Evolutionary conservation across 2,888 invertebrate genomes (phyloP).

Genomic region (Cephus sareptanus): DNA sequence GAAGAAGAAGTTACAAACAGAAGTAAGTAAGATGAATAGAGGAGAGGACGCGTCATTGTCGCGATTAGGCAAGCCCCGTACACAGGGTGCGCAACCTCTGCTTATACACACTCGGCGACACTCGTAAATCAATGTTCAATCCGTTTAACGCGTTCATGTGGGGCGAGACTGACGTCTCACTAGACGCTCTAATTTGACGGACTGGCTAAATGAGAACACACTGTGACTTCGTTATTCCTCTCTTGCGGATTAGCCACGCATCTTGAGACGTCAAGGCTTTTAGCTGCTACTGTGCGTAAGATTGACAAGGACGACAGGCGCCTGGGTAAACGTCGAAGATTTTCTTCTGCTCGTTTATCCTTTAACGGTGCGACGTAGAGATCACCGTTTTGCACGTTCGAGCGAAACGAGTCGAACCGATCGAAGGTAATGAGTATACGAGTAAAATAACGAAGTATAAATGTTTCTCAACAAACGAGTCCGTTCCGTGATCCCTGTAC

Average conservation of each 20-base stretch:
- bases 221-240: constrained; percentile 1
- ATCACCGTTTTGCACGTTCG: background rate
- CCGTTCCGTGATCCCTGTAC: background rate
- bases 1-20: background rate
- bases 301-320: background rate
- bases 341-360: background rate
- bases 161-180: constrained; percentile 19
- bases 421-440: background rate
- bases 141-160: constrained; percentile 36
- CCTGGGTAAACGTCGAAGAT: background rate
- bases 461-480: background rate
- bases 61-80: constrained; percentile 39
- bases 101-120: constrained; percentile 12
- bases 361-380: background rate
- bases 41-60: constrained; percentile 26
- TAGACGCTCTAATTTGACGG: constrained; percentile 15
- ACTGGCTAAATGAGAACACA: constrained; percentile 2
- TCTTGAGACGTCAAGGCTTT: background rate
- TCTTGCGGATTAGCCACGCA: constrained; percentile 1
- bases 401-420: background rate
- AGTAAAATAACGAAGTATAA: background rate
- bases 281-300: background rate
- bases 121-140: constrained; percentile 51
- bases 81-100: constrained; percentile 18
- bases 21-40: background rate